Conservation (phyloP, 2,797 vertebrate species). For the Sebastes jordani region DNA sequence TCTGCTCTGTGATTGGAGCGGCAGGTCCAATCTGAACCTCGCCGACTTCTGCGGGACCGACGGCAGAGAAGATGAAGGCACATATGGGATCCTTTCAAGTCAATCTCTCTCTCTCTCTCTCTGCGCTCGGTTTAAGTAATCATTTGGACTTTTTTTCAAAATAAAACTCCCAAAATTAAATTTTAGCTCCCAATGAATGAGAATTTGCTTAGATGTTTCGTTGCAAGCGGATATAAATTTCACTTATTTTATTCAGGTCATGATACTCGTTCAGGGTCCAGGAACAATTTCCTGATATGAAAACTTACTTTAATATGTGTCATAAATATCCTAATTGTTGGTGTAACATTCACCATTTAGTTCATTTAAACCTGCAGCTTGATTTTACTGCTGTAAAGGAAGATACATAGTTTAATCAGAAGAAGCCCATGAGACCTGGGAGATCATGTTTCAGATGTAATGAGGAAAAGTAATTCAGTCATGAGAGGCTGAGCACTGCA, state of each 20-base stretch:
- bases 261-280: neutral
- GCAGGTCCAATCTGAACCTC: conserved; percentile 44
- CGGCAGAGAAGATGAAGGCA: conserved; percentile 25
- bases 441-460: neutral
- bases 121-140: conserved; percentile 2
- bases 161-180: conserved; percentile 5
- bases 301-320: neutral
- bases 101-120: conserved; percentile 19
- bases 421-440: neutral
- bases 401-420: neutral
- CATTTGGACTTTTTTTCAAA: conserved; percentile 18
- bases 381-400: neutral
- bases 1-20: conserved; percentile 66
- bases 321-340: neutral
- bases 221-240: neutral
- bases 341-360: neutral
- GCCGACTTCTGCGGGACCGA: conserved; percentile 32
- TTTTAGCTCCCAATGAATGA: neutral
- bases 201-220: neutral
- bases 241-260: neutral
- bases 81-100: conserved; percentile 48
- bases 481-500: neutral
- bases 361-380: neutral
- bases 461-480: neutral
- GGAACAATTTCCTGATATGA: neutral